Evolutionary conservation across 2,113 vertebrate genomes (phyloP).

Genomic region (Oreochromis spilurus): DNA sequence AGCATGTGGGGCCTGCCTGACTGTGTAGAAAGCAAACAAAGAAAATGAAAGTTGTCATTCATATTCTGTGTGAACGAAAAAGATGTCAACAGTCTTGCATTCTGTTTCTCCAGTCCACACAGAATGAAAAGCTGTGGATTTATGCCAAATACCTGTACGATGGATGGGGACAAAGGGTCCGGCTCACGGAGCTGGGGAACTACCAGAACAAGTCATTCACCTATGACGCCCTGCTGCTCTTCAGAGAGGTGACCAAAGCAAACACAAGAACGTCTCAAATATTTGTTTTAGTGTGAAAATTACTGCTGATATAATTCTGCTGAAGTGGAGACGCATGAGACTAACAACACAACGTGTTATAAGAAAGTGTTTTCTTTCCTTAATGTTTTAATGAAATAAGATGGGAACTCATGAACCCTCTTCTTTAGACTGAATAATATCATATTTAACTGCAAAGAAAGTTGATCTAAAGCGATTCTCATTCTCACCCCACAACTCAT

Average conservation of each 20-base stretch:
- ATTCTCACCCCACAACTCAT: background rate
- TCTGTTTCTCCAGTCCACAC: slow-evolving; percentile 44
- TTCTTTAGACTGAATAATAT: background rate
- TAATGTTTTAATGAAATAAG: background rate
- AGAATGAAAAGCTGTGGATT: slow-evolving; percentile 40
- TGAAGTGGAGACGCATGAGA: background rate
- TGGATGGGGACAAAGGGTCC: slow-evolving; percentile 30
- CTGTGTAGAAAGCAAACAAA: background rate
- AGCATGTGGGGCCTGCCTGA: background rate
- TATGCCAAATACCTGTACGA: slow-evolving; percentile 58
- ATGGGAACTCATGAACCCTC: background rate
- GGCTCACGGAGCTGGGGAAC: slow-evolving; percentile 27
- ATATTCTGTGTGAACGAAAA: background rate
- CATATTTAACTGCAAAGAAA: background rate
- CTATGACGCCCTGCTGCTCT: slow-evolving; percentile 61
- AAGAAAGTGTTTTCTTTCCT: rapidly evolving
- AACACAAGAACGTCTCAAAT: background rate
- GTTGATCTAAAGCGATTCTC: background rate
- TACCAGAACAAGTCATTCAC: slow-evolving; percentile 29
- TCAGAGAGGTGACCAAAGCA: slow-evolving; percentile 55
- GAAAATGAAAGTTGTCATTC: background rate
- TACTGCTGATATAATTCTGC: background rate
- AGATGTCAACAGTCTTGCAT: background rate
- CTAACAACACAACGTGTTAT: background rate
- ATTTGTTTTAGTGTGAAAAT: background rate